phyloP scores from a whole-genome alignment of 1,140 invertebrate genomes.

The Coenobita brevimanus region DNA sequence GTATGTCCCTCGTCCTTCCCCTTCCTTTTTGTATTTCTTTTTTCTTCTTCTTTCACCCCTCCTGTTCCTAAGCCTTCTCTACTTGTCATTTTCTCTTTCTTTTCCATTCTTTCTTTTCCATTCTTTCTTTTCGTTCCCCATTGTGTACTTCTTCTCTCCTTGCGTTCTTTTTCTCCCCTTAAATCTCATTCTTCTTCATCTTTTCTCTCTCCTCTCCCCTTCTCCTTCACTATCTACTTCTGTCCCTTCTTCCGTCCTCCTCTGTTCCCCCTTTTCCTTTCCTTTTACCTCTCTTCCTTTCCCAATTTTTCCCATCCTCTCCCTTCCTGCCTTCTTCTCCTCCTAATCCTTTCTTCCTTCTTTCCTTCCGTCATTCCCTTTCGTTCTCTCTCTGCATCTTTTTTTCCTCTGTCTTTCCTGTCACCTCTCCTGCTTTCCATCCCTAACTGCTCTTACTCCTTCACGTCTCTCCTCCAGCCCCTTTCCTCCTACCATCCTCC shows the following conservation, averaged over 20 bases:
- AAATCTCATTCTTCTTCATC: not conserved
- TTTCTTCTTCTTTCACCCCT: not conserved
- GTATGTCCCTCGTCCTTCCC: slow-evolving; percentile 6
- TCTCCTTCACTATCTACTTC: not conserved
- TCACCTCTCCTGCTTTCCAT: no score
- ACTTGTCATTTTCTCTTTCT: no score
- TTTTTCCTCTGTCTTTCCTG: no score
- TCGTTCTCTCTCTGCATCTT: no score
- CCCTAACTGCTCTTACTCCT: no score
- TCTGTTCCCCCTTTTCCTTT: not conserved
- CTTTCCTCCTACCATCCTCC: no score
- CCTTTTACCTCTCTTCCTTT: not conserved
- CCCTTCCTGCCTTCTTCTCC: not conserved
- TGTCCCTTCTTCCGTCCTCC: not conserved
- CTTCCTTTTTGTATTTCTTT: not conserved
- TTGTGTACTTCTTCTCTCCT: no score
- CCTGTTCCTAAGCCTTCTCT: no score
- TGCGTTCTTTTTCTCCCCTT: no score
- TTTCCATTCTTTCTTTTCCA: not conserved
- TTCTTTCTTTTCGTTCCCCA: not conserved
- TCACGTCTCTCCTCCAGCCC: not conserved
- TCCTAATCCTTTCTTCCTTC: no score
- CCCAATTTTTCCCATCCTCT: not conserved
- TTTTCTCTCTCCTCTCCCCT: not conserved
- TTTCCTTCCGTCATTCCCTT: no score